These are phyloP conservation scores for Lissocephala sabroskyi DNA, from an alignment of 2,888 invertebrate genomes.

Conservation along the genomic window DNA sequence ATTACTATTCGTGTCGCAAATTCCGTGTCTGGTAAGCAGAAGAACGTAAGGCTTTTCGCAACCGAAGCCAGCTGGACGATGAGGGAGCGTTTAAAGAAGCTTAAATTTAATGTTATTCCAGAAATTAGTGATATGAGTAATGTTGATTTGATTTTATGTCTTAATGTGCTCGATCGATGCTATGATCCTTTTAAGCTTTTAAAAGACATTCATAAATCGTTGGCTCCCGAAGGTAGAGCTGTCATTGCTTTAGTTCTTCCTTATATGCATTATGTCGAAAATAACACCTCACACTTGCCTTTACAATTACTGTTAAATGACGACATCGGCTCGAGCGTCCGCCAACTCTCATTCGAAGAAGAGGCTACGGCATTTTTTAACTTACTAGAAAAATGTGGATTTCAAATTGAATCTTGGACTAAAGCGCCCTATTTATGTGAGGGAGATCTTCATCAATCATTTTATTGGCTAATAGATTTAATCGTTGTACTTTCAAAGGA, in stretches of 20 bases:
- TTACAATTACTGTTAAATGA: conserved; percentile 72
- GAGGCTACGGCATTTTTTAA: conserved; percentile 84
- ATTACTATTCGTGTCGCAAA: conserved; percentile 87
- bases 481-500: conserved; percentile 83
- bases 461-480: conserved; percentile 93
- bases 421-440: conserved; percentile 97
- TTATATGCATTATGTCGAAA: conserved; percentile 94
- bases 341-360: conserved; percentile 80
- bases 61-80: conserved; percentile 95
- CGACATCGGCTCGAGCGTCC: conserved; percentile 78
- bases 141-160: conserved; percentile 75
- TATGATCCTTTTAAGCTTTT: conserved; percentile 87
- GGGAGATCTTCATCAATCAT: conserved; percentile 92
- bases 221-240: conserved; percentile 83
- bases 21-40: no score
- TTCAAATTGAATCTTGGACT: conserved; percentile 87
- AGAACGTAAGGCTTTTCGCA: conserved; percentile 77
- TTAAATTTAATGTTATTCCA: conserved; percentile 71
- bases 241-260: conserved; percentile 95
- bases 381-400: conserved; percentile 76
- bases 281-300: conserved; percentile 79
- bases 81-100: conserved; percentile 83
- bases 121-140: conserved; percentile 66
- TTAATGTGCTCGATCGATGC: conserved; percentile 96
- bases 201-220: conserved; percentile 79